phyloP scores from a whole-genome alignment of 2,797 vertebrate genomes.

The Pangasius krempfi region DNA sequence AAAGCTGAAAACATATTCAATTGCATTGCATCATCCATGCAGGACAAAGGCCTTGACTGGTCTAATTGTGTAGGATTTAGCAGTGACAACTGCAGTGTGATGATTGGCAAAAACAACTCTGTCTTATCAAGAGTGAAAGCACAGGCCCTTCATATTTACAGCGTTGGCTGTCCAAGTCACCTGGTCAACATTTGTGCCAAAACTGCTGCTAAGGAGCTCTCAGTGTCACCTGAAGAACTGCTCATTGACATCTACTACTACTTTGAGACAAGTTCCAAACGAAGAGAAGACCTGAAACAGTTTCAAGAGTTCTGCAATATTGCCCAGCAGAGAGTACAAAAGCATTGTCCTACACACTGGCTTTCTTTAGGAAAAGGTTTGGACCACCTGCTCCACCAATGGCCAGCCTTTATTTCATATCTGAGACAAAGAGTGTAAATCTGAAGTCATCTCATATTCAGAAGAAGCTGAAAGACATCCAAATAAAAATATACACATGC shows the following conservation, averaged over 20 bases:
- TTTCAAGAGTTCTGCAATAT: background rate
- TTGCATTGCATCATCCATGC: conserved; percentile 10
- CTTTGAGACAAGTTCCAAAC: too few species aligned
- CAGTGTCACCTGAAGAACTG: background rate
- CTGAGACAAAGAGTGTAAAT: too few species aligned
- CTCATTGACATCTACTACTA: background rate
- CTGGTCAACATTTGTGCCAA: conserved; percentile 43
- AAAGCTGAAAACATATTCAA: conserved; percentile 13
- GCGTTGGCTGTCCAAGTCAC: conserved; percentile 50
- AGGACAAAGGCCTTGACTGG: conserved; percentile 32
- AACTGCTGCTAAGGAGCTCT: background rate
- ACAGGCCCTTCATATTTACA: conserved; percentile 53
- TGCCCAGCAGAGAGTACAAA: background rate
- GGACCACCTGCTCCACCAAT: too few species aligned
- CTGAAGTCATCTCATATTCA: too few species aligned
- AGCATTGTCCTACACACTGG: background rate
- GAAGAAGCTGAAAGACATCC: too few species aligned
- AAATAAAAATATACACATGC: too few species aligned
- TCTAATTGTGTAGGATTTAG: conserved; percentile 43
- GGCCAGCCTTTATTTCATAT: too few species aligned
- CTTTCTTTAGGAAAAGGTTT: too few species aligned
- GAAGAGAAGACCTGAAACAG: too few species aligned
- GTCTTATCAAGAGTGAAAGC: conserved; percentile 57
- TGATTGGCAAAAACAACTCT: conserved; percentile 56
- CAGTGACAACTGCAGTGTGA: conserved; percentile 54